Evolutionary conservation across 1,140 invertebrate genomes (phyloP), one percentile per base, ranked within the genome.

Genomic region (Zophobas atratus): DNA sequence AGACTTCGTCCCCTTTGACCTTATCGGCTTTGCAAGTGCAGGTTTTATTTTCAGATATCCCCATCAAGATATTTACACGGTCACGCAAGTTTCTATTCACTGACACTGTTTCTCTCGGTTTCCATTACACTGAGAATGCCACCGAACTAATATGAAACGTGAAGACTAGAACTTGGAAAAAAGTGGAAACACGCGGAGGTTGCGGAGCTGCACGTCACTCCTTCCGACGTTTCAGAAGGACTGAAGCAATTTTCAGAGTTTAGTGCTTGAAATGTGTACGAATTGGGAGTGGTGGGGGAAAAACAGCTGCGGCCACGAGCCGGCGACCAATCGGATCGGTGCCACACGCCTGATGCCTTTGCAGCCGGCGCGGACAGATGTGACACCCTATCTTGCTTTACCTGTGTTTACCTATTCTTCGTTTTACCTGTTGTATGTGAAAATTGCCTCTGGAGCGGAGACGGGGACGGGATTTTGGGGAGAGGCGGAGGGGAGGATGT

Each of bases 281-380:
- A 72, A 75, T 60, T 49, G 51, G 60, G 53, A 36, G 38, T 43
- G 63, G 81, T 83, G 81, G 83, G 79, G 82, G 75, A 53, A 75
- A 71, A 77, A 78, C 82, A 84, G 79, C 79, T 84, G 83, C 79
- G 75, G 84, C 77, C 84, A 84, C 84, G 84, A 83, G 84, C 80
- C 82, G 67, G 20, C 46, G 75, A 80, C 84, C 84, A 84, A 84
- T 84, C 20, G 70, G 70, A 76, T 46, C 1, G 35, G 41, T 79
- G 83, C 79, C 84, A 82, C 82, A 83, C 84, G 84, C 83, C 84
- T 82, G 82, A 71, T 84, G 84, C 55, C 67, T 80, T 73, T 70
- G 76, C 82, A 83, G 82, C 82, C 82, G 82, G 82, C 81, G 57
- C 38, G 20, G 73, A 82, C 82, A 84, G 82, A 82, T 84, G 83